Evolutionary conservation across 2,113 vertebrate genomes (phyloP).

Genomic region (Tretioscincus oriximinensis): DNA sequence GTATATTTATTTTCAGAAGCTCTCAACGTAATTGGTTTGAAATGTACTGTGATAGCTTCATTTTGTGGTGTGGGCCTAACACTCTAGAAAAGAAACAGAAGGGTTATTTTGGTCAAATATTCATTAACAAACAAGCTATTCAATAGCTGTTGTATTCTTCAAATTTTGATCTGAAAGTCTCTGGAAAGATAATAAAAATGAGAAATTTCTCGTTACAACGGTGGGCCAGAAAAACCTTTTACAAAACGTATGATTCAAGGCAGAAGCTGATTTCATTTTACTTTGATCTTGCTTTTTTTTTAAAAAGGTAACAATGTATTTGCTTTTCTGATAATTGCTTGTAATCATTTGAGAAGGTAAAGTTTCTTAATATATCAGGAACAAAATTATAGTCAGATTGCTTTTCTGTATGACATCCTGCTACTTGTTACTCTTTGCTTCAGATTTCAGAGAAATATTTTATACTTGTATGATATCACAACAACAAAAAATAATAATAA

Average conservation of each 20-base stretch:
- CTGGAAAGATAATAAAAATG: neutral
- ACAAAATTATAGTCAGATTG: neutral
- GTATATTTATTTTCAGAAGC: constrained; percentile 96
- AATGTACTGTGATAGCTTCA: constrained; percentile 90
- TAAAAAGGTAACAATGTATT: neutral
- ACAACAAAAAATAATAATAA: too few relatives aligned
- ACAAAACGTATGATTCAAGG: neutral
- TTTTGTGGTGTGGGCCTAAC: constrained; percentile 94
- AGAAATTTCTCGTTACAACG: neutral
- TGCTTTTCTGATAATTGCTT: neutral
- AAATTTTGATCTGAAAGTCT: neutral
- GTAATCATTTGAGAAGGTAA: neutral
- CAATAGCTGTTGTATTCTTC: neutral
- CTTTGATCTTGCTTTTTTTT: neutral
- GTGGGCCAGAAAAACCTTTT: neutral
- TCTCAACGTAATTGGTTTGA: constrained; percentile 94
- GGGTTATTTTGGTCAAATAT: constrained; percentile 17
- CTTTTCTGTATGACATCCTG: neutral
- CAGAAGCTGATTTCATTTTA: neutral
- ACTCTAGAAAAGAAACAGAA: constrained; percentile 79
- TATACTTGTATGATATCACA: neutral
- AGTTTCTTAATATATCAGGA: neutral
- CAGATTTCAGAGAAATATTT: neutral
- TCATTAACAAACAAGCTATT: neutral
- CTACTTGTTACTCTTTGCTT: neutral